Evolutionary conservation across 2,888 invertebrate genomes (phyloP).

Genomic region (Pandemis corylana): DNA sequence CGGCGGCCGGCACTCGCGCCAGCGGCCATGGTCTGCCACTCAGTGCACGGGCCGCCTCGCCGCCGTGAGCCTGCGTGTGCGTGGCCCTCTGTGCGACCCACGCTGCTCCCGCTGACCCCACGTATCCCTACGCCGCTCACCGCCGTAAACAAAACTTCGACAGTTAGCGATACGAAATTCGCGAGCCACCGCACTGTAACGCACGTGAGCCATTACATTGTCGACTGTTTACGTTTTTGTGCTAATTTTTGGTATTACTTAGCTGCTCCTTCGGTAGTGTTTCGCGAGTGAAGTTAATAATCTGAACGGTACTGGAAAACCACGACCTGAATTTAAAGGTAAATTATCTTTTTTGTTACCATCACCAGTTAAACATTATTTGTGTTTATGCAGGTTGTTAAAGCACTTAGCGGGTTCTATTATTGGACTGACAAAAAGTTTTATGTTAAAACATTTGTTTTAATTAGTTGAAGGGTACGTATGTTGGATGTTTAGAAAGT

Average conservation of each 20-base stretch:
- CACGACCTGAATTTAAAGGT: constrained; percentile 73
- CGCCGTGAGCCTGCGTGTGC: constrained; percentile 67
- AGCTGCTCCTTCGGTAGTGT: constrained; percentile 65
- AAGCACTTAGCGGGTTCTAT: constrained; percentile 31
- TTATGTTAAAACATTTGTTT: constrained; percentile 44
- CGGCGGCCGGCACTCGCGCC: constrained; percentile 59
- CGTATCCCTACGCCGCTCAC: constrained; percentile 50
- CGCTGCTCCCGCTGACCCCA: constrained; percentile 50
- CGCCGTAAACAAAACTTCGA: constrained; percentile 50
- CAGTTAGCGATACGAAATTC: constrained; percentile 33
- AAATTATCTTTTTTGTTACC: constrained; percentile 52
- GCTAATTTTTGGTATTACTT: constrained; percentile 56
- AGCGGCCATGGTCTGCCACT: constrained; percentile 63
- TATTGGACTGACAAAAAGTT: constrained; percentile 37
- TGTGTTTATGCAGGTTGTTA: constrained; percentile 36
- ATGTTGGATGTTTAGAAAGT: constrained; percentile 69
- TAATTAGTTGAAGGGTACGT: constrained; percentile 40
- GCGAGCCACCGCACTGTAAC: not conserved
- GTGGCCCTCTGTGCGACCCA: constrained; percentile 56
- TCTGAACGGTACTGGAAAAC: constrained; percentile 66
- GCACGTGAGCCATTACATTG: constrained; percentile 26
- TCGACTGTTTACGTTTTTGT: constrained; percentile 59
- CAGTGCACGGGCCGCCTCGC: constrained; percentile 81
- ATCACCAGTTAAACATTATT: constrained; percentile 35
- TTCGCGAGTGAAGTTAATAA: constrained; percentile 75